These are phyloP conservation scores for Volucella inanis DNA, from an alignment of 2,888 invertebrate genomes.

Conservation along the genomic window DNA sequence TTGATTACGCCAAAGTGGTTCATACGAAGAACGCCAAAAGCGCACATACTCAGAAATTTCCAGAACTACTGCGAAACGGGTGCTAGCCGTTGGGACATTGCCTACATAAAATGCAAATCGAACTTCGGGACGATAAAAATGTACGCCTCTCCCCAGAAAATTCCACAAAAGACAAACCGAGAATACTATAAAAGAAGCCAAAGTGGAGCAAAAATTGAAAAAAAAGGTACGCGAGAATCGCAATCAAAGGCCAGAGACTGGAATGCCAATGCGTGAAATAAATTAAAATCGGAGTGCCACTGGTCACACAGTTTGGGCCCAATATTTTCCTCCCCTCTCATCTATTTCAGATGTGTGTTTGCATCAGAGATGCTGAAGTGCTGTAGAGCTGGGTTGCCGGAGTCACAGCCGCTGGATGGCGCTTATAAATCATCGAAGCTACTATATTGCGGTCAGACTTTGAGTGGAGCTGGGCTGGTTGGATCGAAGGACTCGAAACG, in stretches of 20 bases:
- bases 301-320: conserved; percentile 57
- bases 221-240: conserved; percentile 12
- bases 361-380: neutral
- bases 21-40: conserved; percentile 26
- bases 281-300: conserved; percentile 70
- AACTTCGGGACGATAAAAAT: conserved; percentile 14
- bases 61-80: neutral
- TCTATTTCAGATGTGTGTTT: conserved; percentile 1
- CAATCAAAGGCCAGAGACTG: conserved; percentile 49
- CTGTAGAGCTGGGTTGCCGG: too few relatives aligned
- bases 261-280: conserved; percentile 65
- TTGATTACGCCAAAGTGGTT: conserved; percentile 36
- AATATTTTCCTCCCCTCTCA: conserved; percentile 25
- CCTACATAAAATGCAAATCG: neutral
- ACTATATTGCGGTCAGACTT: conserved; percentile 51
- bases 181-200: neutral
- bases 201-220: conserved; percentile 4
- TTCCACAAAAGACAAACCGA: conserved; percentile 10
- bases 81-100: neutral
- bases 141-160: conserved; percentile 16
- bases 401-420: neutral
- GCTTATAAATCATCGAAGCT: conserved; percentile 53
- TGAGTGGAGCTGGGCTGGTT: conserved; percentile 12
- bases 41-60: neutral
- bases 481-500: conserved; percentile 2